Conservation (phyloP, 2,888 invertebrate species). For the Papilio demoleus region DNA sequence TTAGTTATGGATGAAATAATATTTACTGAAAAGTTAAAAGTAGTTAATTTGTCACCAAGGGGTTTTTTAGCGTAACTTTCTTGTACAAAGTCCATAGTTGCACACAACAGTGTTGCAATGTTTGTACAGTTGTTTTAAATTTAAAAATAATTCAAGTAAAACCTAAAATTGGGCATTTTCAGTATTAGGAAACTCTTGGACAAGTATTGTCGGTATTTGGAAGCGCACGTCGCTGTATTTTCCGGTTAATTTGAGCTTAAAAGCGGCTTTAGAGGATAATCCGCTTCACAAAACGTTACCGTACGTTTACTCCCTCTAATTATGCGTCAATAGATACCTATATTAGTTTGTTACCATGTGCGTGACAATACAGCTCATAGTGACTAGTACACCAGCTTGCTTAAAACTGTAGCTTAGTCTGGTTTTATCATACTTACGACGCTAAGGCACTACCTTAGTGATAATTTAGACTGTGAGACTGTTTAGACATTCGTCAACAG, state of each 20-base stretch:
- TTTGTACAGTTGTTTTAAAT: no score
- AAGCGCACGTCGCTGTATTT: slow-evolving; percentile 29
- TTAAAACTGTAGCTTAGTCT: neutral
- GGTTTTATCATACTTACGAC: no score
- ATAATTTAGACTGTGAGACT: no score
- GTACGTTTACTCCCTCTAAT: slow-evolving; percentile 16
- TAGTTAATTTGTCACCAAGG: no score
- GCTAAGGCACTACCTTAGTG: no score
- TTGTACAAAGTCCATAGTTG: no score
- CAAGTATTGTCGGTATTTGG: neutral
- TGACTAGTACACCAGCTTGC: neutral
- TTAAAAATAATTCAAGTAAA: no score
- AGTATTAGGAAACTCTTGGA: neutral
- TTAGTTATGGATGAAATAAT: neutral
- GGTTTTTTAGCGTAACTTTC: no score
- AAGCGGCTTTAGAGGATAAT: slow-evolving; percentile 34
- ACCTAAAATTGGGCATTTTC: no score
- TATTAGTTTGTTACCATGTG: neutral
- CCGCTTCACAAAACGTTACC: slow-evolving; percentile 36
- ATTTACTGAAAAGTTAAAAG: no score
- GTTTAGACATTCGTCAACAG: no score
- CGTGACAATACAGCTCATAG: neutral
- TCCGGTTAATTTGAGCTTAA: slow-evolving; percentile 32
- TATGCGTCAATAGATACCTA: slow-evolving; percentile 12
- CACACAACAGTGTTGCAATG: no score